Evolutionary conservation across 2,797 vertebrate species (phyloP).

Genomic region (Gymnothorax javanicus): DNA sequence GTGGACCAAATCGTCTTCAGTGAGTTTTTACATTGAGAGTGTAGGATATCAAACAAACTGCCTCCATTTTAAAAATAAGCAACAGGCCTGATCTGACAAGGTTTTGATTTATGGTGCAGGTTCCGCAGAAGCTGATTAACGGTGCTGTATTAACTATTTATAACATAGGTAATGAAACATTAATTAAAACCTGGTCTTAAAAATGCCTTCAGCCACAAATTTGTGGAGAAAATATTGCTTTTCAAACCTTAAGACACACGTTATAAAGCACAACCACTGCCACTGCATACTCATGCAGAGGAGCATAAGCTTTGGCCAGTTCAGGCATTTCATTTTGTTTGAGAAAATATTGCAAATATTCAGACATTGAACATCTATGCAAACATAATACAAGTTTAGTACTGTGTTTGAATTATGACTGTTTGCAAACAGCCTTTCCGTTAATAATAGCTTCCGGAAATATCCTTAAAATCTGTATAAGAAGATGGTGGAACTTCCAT

Average conservation of each 20-base stretch:
- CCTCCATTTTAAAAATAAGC: neutral
- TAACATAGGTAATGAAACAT: neutral
- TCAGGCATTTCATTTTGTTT: neutral
- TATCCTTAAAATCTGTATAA: neutral
- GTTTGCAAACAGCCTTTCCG: no score
- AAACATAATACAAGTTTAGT: neutral
- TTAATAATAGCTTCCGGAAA: neutral
- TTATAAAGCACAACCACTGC: neutral
- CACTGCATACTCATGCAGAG: neutral
- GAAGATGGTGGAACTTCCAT: slow-evolving; percentile 13
- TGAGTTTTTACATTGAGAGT: neutral
- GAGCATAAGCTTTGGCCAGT: neutral
- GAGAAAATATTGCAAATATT: neutral
- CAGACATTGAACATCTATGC: neutral
- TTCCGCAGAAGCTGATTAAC: neutral
- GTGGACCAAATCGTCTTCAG: neutral
- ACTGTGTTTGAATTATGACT: no score
- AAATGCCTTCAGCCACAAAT: neutral
- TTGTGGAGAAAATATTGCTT: neutral
- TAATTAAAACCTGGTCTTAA: neutral
- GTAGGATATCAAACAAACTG: neutral
- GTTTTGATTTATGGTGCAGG: neutral
- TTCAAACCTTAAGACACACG: neutral
- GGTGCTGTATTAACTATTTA: neutral
- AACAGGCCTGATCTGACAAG: neutral